Conservation (phyloP, 2,113 vertebrate species). For the Anoura caudifer region DNA sequence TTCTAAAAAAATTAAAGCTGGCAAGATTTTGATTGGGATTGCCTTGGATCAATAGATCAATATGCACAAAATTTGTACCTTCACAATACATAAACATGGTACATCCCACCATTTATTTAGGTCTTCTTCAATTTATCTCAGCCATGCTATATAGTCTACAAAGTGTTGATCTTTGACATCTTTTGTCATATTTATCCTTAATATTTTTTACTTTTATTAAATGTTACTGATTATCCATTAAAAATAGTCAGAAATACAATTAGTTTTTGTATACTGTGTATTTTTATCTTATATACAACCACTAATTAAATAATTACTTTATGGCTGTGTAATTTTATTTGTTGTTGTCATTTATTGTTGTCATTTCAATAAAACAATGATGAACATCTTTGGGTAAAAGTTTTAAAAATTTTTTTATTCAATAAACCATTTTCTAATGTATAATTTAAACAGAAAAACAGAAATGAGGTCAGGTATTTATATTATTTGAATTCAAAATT, state of each 20-base stretch:
- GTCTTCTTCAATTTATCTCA: neutral
- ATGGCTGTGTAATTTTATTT: no score
- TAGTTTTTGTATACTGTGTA: neutral
- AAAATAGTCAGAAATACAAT: neutral
- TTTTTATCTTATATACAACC: neutral
- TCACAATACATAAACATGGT: neutral
- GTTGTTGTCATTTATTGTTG: no score
- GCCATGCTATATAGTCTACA: neutral
- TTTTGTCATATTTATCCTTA: neutral
- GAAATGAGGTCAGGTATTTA: neutral
- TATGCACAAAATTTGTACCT: neutral
- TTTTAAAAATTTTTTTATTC: neutral
- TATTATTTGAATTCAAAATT: neutral
- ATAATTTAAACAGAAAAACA: neutral
- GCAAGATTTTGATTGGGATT: neutral
- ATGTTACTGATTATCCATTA: neutral
- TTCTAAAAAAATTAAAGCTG: neutral
- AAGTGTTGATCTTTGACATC: neutral
- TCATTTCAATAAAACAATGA: neutral
- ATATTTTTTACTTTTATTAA: neutral
- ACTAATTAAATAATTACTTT: neutral
- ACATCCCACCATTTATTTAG: neutral
- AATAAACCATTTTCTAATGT: neutral
- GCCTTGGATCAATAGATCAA: neutral
- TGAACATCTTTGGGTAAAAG: neutral